phyloP scores from a whole-genome alignment of 2,888 invertebrate species.

The Deilephila elpenor region DNA sequence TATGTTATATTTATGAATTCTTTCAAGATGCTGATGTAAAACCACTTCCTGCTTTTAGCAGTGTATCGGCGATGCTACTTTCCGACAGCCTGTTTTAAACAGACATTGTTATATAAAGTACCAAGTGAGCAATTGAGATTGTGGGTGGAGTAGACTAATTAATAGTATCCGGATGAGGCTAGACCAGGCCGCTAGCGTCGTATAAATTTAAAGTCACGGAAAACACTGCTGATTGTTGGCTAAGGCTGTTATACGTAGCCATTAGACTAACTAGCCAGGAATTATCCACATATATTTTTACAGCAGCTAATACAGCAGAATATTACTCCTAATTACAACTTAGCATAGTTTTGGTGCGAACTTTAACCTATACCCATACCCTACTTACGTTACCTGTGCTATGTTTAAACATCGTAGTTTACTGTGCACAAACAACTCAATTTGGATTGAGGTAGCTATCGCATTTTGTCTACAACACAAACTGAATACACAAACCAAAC shows the following conservation, averaged over 20 bases:
- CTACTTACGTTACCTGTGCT: conserved; percentile 18
- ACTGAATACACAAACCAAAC: background rate
- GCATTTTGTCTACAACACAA: conserved; percentile 12
- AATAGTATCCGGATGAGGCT: too few relatives aligned
- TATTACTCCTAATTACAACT: conserved; percentile 18
- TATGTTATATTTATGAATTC: conserved; percentile 76
- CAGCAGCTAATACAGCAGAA: background rate
- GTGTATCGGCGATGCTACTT: conserved; percentile 39
- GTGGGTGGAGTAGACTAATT: too few relatives aligned
- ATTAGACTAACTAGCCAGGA: too few relatives aligned
- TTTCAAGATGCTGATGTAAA: conserved; percentile 66
- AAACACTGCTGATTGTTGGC: too few relatives aligned
- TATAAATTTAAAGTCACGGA: too few relatives aligned
- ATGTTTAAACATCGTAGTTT: conserved; percentile 25
- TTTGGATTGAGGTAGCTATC: conserved; percentile 14
- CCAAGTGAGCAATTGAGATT: too few relatives aligned
- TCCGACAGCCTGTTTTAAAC: background rate
- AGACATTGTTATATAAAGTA: too few relatives aligned
- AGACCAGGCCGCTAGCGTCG: too few relatives aligned
- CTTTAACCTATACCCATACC: conserved; percentile 14
- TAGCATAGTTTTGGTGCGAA: background rate
- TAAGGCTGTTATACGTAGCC: too few relatives aligned
- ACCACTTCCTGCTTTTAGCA: conserved; percentile 59
- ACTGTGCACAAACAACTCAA: conserved; percentile 22
- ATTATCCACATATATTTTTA: too few relatives aligned